Base-by-base conservation (phyloP, 2,113 vertebrate genomes). In the Aegithalos caudatus region DNA sequence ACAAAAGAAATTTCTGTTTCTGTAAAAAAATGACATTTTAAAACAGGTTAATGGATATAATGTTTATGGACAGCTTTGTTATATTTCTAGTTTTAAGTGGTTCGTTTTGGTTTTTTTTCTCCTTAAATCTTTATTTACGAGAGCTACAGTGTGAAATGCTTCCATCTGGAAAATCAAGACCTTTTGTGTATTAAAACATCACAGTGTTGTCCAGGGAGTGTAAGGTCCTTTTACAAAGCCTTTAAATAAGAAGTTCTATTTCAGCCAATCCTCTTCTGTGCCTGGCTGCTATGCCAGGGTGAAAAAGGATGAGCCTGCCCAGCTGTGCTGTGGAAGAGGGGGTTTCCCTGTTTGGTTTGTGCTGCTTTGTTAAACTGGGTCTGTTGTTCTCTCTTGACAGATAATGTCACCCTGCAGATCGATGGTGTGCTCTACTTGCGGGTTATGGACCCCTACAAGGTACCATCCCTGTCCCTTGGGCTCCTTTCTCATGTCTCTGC, bases 401-500 rank as follows among this genome's bases (percentile, higher is more conserved):
- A 99, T 97, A 99, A 99, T 1, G 99, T 99, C 78, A 99, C 99
- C 6, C 97, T 99, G 78, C 99, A 99, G 97, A 99, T 99, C 1
- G 99, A 99, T 62, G 99, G 99, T 12, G 99, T 99, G n/a, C 98
- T 99, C 64, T 99, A 99, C 71, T 94, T 99, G 56, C 98, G 99
- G 65, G 99, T 99, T 95, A 96, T 99, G 91, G 99, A 99, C 73
- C 99, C 99, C 48, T 99, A 99, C 96, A 99, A 99, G 98, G 99
- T 99, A 98, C 54, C 18, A 23, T 69, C n/a, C 17, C 14, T 76
- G 56, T 31, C 40, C 47, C 24, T 67, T 4, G 3, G 40, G 21
- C 27, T 51, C n/a, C 1, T 2, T 69, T 73, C 2, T 2, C 27
- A 27, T 70, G 72, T 14, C 17, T 70, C 45, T 56, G 12, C 27